These are phyloP conservation scores for Martes flavigula DNA, from an alignment of 2,797 vertebrate species.

Conservation along the genomic window DNA sequence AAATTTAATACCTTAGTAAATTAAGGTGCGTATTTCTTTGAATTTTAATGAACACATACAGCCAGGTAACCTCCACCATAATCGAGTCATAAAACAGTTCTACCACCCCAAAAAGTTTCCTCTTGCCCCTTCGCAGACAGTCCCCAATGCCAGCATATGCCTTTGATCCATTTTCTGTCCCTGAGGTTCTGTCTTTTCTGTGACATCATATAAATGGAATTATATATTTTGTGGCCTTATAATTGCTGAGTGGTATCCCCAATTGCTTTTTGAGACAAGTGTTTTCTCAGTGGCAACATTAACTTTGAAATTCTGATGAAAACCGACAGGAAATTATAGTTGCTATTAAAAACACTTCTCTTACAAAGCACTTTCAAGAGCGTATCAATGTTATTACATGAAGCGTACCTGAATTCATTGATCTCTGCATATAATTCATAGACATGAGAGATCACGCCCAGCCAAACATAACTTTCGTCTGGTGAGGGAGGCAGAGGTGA, in stretches of 20 bases:
- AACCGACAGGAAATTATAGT: not conserved
- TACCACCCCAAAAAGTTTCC: not conserved
- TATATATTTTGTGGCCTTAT: not conserved
- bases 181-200: not conserved
- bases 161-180: not conserved
- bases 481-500: not conserved
- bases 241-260: not conserved
- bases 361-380: not conserved
- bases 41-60: not conserved
- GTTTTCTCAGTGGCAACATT: not conserved
- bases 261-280: not conserved
- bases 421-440: not conserved
- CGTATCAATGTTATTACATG: not conserved
- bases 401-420: not conserved
- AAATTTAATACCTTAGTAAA: not conserved
- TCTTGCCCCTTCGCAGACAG: not conserved
- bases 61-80: not conserved
- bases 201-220: not conserved
- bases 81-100: not conserved
- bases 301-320: constrained; percentile 23
- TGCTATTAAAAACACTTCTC: not conserved
- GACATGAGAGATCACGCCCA: not conserved
- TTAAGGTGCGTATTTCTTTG: not conserved
- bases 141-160: not conserved
- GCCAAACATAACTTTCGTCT: not conserved